phyloP scores from a whole-genome alignment of 2,797 vertebrate genomes.

The Rhyacichthys aspro region DNA sequence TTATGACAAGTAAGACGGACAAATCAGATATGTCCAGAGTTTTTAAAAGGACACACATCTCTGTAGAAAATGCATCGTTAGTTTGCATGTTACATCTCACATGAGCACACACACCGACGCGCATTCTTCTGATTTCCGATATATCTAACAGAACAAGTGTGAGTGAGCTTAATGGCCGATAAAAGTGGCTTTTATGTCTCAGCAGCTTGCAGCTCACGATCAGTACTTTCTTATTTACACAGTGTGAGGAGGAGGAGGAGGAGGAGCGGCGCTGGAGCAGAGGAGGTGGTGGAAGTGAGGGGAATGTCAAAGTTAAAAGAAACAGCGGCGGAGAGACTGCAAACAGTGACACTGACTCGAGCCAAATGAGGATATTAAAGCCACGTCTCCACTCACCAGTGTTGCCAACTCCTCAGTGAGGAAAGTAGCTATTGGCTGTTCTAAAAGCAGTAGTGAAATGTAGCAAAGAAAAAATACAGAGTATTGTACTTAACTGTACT shows the following conservation, averaged over 20 bases:
- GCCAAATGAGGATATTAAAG: conserved; percentile 5
- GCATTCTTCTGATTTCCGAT: neutral
- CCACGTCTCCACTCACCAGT: too few relatives aligned
- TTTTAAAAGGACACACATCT: too few relatives aligned
- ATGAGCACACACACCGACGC: neutral
- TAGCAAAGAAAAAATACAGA: too few relatives aligned
- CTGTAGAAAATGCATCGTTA: too few relatives aligned
- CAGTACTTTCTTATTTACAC: conserved; percentile 13
- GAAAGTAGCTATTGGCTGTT: too few relatives aligned
- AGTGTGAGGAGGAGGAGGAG: conserved; percentile 22
- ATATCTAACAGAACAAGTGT: conserved; percentile 37
- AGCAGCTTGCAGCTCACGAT: conserved; percentile 29
- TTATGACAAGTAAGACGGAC: conserved; percentile 41
- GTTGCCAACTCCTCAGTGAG: too few relatives aligned
- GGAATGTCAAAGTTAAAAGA: conserved; percentile 17
- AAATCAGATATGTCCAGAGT: conserved; percentile 25
- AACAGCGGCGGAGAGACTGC: conserved; percentile 8
- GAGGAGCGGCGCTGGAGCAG: too few relatives aligned
- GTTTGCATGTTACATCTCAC: too few relatives aligned
- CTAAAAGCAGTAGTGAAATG: too few relatives aligned
- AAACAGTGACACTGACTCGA: conserved; percentile 13
- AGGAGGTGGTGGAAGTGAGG: neutral
- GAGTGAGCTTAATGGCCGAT: conserved; percentile 52
- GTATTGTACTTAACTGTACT: too few relatives aligned
- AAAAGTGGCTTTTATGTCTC: conserved; percentile 57